Conservation (phyloP, 2,113 vertebrate genomes). For the Climacteris rufus region DNA sequence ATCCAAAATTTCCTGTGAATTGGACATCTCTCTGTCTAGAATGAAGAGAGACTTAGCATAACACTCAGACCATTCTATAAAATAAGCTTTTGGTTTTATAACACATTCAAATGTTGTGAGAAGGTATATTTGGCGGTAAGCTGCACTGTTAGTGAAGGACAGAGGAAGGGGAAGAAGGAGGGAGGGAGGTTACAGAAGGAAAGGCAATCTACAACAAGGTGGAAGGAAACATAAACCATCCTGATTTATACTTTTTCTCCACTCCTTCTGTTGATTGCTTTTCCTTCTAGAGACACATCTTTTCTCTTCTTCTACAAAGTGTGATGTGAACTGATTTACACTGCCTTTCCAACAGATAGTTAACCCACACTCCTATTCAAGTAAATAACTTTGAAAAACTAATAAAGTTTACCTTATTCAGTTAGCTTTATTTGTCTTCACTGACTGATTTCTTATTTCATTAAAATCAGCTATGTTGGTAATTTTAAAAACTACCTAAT, state of each 20-base stretch:
- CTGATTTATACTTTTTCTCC: conserved; percentile 64
- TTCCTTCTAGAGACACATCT: conserved; percentile 39
- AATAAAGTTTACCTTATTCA: not conserved
- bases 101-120: not conserved
- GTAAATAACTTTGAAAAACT: not conserved
- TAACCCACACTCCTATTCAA: not conserved
- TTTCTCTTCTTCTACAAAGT: conserved; percentile 29
- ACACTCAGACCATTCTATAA: not conserved
- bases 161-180: conserved; percentile 27
- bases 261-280: conserved; percentile 56
- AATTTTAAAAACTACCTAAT: not conserved
- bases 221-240: conserved; percentile 54
- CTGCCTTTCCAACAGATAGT: not conserved
- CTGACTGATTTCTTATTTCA: not conserved
- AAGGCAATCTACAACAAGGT: conserved; percentile 50
- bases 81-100: not conserved
- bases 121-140: not conserved
- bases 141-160: conserved; percentile 17
- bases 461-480: not conserved
- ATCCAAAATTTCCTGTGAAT: not conserved
- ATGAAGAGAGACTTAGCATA: not conserved
- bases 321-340: conserved; percentile 38
- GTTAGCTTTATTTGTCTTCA: not conserved
- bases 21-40: not conserved
- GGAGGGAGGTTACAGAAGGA: conserved; percentile 27